These are phyloP conservation scores for Andrena minutula DNA, from an alignment of 2,888 invertebrate species.

Conservation along the genomic window DNA sequence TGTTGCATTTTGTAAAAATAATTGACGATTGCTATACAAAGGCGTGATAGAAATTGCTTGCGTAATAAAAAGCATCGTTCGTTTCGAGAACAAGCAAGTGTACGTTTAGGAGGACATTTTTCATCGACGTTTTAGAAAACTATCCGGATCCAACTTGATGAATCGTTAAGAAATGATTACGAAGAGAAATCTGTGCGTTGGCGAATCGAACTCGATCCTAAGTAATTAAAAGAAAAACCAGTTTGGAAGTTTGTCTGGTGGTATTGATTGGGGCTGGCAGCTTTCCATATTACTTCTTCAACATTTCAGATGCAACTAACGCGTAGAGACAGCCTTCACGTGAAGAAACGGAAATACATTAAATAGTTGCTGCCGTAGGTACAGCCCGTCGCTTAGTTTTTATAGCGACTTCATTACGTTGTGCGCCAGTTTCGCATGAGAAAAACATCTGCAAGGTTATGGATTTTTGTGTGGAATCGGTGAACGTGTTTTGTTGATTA, in stretches of 20 bases:
- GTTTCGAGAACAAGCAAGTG: neutral
- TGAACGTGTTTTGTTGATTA: too few species aligned
- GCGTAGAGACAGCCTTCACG: too few species aligned
- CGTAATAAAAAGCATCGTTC: neutral
- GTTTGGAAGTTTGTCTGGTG: neutral
- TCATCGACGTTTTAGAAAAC: neutral
- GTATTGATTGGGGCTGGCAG: constrained; percentile 19
- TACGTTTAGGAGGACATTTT: neutral
- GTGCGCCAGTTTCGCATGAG: neutral
- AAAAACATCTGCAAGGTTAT: neutral
- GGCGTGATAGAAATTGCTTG: neutral
- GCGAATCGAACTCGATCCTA: neutral
- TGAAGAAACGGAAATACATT: neutral
- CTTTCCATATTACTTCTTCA: constrained; percentile 19
- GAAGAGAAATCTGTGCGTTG: constrained; percentile 5
- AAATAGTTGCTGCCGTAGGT: neutral
- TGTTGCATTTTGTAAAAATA: neutral
- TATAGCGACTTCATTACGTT: constrained; percentile 1
- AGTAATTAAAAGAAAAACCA: constrained; percentile 25
- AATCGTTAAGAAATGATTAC: constrained; percentile 5
- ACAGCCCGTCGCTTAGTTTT: neutral
- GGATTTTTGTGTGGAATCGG: neutral
- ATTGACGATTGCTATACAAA: neutral
- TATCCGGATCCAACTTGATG: neutral
- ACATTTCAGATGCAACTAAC: neutral